Evolutionary conservation across 1,140 invertebrate genomes (phyloP).

Genomic region (Gryllus bimaculatus): DNA sequence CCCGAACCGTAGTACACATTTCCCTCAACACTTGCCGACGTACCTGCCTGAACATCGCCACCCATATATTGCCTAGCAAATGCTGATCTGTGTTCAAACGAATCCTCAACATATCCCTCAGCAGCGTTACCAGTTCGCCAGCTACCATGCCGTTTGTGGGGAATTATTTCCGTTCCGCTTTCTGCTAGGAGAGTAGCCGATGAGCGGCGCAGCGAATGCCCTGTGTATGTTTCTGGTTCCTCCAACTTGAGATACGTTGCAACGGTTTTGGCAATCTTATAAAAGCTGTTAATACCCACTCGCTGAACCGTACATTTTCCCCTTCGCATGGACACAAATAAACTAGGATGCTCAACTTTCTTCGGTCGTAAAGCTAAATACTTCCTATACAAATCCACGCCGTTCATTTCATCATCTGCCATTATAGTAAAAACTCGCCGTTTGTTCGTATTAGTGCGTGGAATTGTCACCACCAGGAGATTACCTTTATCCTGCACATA

Average conservation of each 20-base stretch:
- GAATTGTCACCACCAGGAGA: background rate
- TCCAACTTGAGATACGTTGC: constrained; percentile 18
- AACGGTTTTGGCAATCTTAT: constrained; percentile 20
- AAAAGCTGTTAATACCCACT: constrained; percentile 22
- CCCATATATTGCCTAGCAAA: too few species aligned
- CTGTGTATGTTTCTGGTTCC: constrained; percentile 18
- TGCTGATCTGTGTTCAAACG: background rate
- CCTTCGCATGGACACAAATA: background rate
- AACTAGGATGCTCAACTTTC: background rate
- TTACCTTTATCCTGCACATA: background rate
- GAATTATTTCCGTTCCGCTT: background rate
- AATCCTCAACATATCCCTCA: background rate
- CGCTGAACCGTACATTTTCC: background rate
- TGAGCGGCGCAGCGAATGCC: constrained; percentile 6
- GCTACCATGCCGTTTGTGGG: background rate
- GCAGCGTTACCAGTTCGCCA: background rate
- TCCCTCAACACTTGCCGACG: too few species aligned
- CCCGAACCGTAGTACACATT: too few species aligned
- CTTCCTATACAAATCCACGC: background rate
- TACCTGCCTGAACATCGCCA: too few species aligned
- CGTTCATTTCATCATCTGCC: background rate
- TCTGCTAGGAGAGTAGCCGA: background rate
- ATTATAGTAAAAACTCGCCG: background rate
- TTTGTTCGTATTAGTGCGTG: constrained; percentile 3
- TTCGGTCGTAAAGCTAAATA: constrained; percentile 8